Conservation (phyloP, 2,113 vertebrate genomes). For the Clarias batrachus region DNA sequence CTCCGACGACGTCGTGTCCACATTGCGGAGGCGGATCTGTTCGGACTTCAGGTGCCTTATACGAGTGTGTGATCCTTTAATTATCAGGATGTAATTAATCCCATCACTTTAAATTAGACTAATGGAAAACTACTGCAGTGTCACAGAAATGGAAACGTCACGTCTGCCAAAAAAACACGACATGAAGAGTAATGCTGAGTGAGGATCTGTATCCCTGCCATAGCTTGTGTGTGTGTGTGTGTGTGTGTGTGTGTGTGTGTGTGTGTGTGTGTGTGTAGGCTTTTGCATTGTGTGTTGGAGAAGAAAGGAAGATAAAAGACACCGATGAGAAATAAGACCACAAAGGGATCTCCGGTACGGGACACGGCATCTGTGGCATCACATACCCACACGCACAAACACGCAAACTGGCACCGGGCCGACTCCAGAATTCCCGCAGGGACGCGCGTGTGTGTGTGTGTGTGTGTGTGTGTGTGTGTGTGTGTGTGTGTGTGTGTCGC, state of each 20-base stretch:
- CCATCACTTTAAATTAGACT: not conserved
- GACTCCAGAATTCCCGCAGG: not conserved
- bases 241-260: conserved; percentile 33
- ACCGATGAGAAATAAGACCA: not conserved
- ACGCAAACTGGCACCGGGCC: not conserved
- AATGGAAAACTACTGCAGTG: not conserved
- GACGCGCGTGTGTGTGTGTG: not conserved
- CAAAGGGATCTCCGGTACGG: conserved; percentile 30
- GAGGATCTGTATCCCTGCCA: conserved; percentile 63
- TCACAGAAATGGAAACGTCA: not conserved
- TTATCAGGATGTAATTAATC: not conserved
- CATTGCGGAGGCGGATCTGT: not conserved
- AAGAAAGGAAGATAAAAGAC: conserved; percentile 38
- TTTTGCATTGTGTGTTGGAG: conserved; percentile 30
- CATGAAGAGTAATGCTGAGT: conserved; percentile 51
- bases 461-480: not conserved
- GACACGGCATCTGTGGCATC: not conserved
- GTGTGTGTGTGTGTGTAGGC: conserved; percentile 34
- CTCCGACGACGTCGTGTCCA: not conserved
- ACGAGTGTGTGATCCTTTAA: not conserved
- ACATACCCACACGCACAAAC: not conserved
- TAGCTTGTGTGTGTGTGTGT: conserved; percentile 56
- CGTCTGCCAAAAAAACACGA: not conserved
- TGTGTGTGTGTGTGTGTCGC: not conserved
- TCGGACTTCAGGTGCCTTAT: not conserved